These are phyloP conservation scores for Lasioglossum villosulum DNA, from an alignment of 2,888 invertebrate genomes.

Conservation along the genomic window DNA sequence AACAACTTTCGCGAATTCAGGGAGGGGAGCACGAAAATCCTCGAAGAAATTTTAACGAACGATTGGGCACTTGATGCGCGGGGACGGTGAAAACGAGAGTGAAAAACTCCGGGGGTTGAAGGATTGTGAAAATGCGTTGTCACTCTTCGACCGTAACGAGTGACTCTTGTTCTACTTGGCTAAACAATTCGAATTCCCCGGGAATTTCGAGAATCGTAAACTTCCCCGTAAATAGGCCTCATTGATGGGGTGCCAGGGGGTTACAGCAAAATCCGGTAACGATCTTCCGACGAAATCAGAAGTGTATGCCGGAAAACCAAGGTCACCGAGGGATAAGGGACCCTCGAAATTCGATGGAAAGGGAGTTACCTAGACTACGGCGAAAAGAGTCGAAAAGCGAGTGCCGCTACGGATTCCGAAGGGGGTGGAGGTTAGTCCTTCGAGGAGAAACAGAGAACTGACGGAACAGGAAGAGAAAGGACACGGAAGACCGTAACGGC, in stretches of 20 bases:
- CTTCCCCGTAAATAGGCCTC: constrained; percentile 43
- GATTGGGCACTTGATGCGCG: constrained; percentile 51
- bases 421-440: constrained; percentile 10
- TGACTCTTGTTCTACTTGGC: constrained; percentile 53
- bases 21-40: constrained; percentile 44
- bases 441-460: constrained; percentile 13
- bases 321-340: constrained; percentile 62
- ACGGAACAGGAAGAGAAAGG: constrained; percentile 16
- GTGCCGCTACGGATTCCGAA: constrained; percentile 2
- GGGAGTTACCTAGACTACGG: constrained; percentile 82
- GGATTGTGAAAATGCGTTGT: constrained; percentile 10
- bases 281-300: constrained; percentile 50
- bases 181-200: constrained; percentile 32
- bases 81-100: constrained; percentile 15
- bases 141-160: constrained; percentile 36
- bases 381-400: constrained; percentile 48
- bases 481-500: constrained; percentile 59
- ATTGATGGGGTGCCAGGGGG: constrained; percentile 15
- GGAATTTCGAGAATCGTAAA: constrained; percentile 48
- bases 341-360: constrained; percentile 60
- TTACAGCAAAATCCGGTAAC: constrained; percentile 18
- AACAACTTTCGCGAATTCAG: constrained; percentile 26
- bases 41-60: constrained; percentile 72
- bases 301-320: constrained; percentile 63
- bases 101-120: constrained; percentile 12